Evolutionary conservation across 2,113 vertebrate species (phyloP).

Genomic region (Hippoglossus stenolepis): DNA sequence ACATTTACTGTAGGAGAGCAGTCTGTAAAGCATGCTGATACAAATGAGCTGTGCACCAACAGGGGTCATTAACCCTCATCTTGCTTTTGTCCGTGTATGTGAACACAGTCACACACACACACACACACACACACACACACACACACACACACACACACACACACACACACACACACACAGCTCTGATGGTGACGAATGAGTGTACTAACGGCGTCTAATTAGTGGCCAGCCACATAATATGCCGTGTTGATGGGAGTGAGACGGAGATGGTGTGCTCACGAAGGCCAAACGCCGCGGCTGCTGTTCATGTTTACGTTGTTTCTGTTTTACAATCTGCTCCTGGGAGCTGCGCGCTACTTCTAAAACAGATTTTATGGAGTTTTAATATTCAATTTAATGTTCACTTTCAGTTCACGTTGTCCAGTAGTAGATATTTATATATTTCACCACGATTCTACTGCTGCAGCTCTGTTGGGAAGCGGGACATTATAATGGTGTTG

Average conservation of each 20-base stretch:
- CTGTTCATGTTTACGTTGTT: slow-evolving; percentile 44
- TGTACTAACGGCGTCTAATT: slow-evolving; percentile 70
- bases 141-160: not conserved
- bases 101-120: not conserved
- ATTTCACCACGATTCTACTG: too few species aligned
- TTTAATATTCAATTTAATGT: too few species aligned
- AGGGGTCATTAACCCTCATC: slow-evolving; percentile 61
- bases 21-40: slow-evolving; percentile 40
- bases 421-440: too few species aligned
- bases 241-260: slow-evolving; percentile 55
- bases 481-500: too few species aligned
- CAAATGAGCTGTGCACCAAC: slow-evolving; percentile 52
- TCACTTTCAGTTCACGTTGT: too few species aligned
- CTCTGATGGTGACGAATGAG: slow-evolving; percentile 71
- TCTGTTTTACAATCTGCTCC: slow-evolving; percentile 53
- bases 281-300: slow-evolving; percentile 10
- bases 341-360: not conserved
- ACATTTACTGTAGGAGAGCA: slow-evolving; percentile 9
- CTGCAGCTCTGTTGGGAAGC: too few species aligned
- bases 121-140: too few species aligned
- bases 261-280: slow-evolving; percentile 39
- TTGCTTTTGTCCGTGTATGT: slow-evolving; percentile 28
- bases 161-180: slow-evolving; percentile 1
- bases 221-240: slow-evolving; percentile 64
- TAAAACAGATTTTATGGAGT: too few species aligned